A percentile compares a stretch with the other conserved stretches of the same genome.
Evolutionary conservation across 2,888 invertebrate species (phyloP).

Genomic region (Gymnosoma rotundatum): DNA sequence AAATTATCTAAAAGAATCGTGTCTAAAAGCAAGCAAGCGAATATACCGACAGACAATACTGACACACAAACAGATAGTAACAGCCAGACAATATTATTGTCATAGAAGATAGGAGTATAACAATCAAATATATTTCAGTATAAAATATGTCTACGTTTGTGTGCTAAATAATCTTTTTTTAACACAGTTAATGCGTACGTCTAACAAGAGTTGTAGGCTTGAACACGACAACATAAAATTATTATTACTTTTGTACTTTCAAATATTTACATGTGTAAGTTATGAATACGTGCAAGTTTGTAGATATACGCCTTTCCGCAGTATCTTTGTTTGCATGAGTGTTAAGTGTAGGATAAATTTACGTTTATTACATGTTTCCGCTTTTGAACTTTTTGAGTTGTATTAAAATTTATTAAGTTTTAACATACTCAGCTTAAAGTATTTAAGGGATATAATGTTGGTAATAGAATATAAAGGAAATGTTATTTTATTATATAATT

Average conservation of each 20-base stretch:
- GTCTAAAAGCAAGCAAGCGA: too few relatives aligned
- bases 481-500: too few relatives aligned
- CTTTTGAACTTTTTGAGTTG: background rate
- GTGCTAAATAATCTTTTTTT: background rate
- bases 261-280: background rate
- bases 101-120: too few relatives aligned
- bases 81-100: too few relatives aligned
- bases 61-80: too few relatives aligned
- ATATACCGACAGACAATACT: too few relatives aligned
- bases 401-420: background rate
- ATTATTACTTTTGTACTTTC: conserved; percentile 26
- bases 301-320: background rate
- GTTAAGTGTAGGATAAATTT: background rate
- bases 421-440: background rate
- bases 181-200: background rate
- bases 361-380: conserved; percentile 9
- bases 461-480: too few relatives aligned
- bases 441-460: background rate
- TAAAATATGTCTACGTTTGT: background rate
- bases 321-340: background rate
- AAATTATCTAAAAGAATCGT: background rate
- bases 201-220: background rate
- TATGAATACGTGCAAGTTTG: conserved; percentile 3
- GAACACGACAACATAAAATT: conserved; percentile 4
- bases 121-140: background rate